A percentile compares a stretch with the other conserved stretches of the same genome.
These are phyloP conservation scores for Umimayanthus chanpuru DNA, from an alignment of 92 coral and sea anemone species.

Conservation along the genomic window DNA sequence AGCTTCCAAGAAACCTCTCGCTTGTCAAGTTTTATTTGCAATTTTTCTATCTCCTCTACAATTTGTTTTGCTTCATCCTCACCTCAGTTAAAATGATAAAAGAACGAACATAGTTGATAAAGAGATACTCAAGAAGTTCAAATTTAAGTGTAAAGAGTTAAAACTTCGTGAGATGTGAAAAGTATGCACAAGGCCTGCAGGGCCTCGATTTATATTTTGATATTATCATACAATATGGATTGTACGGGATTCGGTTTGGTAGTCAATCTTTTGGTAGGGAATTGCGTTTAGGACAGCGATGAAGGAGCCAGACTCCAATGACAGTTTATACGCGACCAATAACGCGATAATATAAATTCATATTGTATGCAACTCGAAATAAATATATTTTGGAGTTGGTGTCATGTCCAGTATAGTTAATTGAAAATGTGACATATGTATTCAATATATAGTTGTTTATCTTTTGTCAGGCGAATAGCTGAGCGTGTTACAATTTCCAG, in stretches of 20 bases:
- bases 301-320: background rate
- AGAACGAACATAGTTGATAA: background rate
- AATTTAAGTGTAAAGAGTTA: background rate
- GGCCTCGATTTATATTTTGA: too few species aligned
- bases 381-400: background rate
- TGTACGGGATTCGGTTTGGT: too few species aligned
- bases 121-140: background rate
- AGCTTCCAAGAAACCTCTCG: background rate
- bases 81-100: background rate
- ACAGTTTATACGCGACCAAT: background rate
- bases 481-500: background rate
- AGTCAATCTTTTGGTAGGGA: too few species aligned
- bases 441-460: background rate
- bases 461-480: background rate
- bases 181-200: background rate
- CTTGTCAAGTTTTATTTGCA: background rate
- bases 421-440: background rate
- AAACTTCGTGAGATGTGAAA: background rate
- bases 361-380: background rate
- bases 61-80: background rate
- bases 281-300: too few species aligned
- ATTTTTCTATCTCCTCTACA: background rate
- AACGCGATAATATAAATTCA: too few species aligned
- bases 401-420: background rate
- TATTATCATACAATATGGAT: too few species aligned